Base-by-base conservation (phyloP, 1,140 invertebrate genomes). In the Heliconius congener region DNA sequence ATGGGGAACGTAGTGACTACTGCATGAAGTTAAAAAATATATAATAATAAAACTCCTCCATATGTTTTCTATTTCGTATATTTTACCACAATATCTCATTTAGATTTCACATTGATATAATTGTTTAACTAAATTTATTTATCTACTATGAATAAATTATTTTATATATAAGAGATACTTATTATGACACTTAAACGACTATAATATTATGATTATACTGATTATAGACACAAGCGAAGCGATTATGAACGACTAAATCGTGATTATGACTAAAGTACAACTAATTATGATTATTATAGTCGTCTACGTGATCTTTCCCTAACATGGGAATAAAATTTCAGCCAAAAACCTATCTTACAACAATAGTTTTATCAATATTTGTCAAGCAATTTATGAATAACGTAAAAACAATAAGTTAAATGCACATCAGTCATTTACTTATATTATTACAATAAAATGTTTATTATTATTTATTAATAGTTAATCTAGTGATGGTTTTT, bases 41-140 rank as follows among this genome's bases (percentile, higher is more conserved):
- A 16, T 18, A 55, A 57, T n/a, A 57, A 57, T 57, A 57, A 57
- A 57, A 57, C 55, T 57, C 27, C 11, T 30, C 30, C n/a, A 34
- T 23, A 27, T 57, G 16, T 23, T 76, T 39, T 66, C 74, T 76
- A 76, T 66, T 23, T 66, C 27, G 11, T 66, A 66, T 27, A 66
- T 66, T 66, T 66, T 16, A 30, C 60, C 60, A 66, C 60, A 66
- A 66, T 66, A 23, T 57, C 57, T 66, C 55, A 37, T 75, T 75
- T 75, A 75, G 37, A 57, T 76, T 76, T 16, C 57, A 39, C 74
- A 76, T 74, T 76, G 74, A 75, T 76, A 76, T 75, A 76, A 66
- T 76, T 76, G 74, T 60, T 76, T 76, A 76, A 66, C 74, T 76
- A 76, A 76, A 76, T 76, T 76, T 37, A n/a, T 66, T 76, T 76